Evolutionary conservation across 2,113 vertebrate genomes (phyloP).

Genomic region (Euleptes europaea): DNA sequence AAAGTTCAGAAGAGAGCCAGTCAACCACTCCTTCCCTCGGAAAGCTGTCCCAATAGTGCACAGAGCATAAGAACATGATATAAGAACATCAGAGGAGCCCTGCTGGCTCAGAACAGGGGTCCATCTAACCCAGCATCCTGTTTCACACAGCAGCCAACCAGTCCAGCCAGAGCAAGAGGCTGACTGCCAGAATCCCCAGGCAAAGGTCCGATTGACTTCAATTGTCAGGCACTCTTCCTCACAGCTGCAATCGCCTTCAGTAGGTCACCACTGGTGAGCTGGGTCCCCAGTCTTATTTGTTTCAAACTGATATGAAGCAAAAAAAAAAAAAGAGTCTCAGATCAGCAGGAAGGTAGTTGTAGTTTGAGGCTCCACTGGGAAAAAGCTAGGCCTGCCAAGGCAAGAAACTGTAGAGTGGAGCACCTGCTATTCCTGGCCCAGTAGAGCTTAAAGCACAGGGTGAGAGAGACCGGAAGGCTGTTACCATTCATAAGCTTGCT

Average conservation of each 20-base stretch:
- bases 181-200: background rate
- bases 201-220: background rate
- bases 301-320: background rate
- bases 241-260: background rate
- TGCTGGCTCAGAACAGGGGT: no score
- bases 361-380: no score
- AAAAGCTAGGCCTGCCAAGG: no score
- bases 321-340: background rate
- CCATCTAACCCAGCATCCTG: no score
- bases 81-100: no score
- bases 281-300: background rate
- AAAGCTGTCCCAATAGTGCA: background rate
- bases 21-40: no score
- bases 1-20: background rate
- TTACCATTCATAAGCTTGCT: background rate
- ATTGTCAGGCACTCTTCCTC: background rate
- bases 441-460: background rate
- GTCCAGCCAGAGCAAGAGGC: no score
- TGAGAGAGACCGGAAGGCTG: background rate
- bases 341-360: no score
- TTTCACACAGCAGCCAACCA: no score
- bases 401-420: background rate
- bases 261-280: background rate
- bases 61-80: no score
- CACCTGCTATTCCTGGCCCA: background rate